Evolutionary conservation across 2,797 vertebrate genomes (phyloP), one percentile per base, ranked within the genome.

Genomic region (Brachymystax lenok): DNA sequence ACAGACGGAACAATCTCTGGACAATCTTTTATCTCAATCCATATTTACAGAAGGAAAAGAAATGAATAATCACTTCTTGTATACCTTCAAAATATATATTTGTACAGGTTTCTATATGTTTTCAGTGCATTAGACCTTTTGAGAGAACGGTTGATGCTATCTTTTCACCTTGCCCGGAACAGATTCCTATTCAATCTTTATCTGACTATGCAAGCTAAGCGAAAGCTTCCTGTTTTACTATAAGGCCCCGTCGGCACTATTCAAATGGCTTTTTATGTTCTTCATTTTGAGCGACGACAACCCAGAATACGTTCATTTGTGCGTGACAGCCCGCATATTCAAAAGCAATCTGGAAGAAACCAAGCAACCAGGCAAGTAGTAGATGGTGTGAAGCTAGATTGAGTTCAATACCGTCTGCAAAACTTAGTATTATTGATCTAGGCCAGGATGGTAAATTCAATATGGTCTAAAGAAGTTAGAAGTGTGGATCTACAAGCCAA

Each of bases 401-500:
- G 72, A 92, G 91, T 92, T 95, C 93, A 92, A 94, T 94, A 94
- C 89, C 75, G 92, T 91, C 92, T 92, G 89, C 91, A 93, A 94
- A 94, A 95, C 93, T 93, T 94, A 94, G 92, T 91, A 93, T 92
- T 95, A 95, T 95, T 92, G 93, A 95, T 95, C 92, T 40, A 35
- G 87, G 88, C 83, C 78, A 59, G 84, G 91, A 93, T 89, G 88
- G 91, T 93, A 92, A 95, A 95, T 94, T 94, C 94, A 95, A 95
- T 95, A 94, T 91, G 93, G 94, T 94, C 93, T 95, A 94, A 93
- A 94, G 92, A 94, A 93, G 94, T 94, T 95, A 94, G 92, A 92
- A 92, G 86, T 91, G 93, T 93, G 91, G 91, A 93, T 94, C 92
- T 94, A 94, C 93, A 94, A 93, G 92, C 88, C 90, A 91, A 93